Evolutionary conservation across 2,797 vertebrate genomes (phyloP).

Genomic region (Bovichtus variegatus): DNA sequence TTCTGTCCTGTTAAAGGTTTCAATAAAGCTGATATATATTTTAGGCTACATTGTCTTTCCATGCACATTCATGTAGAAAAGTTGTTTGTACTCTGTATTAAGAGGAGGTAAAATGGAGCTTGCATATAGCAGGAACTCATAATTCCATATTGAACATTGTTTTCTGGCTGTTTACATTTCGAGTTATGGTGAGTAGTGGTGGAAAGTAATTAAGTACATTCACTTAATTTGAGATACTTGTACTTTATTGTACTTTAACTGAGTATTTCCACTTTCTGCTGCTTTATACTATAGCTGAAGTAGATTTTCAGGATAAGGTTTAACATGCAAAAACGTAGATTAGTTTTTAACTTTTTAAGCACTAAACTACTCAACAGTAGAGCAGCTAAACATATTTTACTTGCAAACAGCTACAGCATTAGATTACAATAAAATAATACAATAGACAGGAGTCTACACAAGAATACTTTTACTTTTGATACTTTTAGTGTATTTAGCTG

Average conservation of each 20-base stretch:
- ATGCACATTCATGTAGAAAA: neutral
- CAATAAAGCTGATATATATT: constrained; percentile 85
- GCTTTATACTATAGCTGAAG: neutral
- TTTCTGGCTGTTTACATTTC: neutral
- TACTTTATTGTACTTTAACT: neutral
- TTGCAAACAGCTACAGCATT: neutral
- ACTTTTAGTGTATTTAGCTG: neutral
- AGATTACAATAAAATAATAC: neutral
- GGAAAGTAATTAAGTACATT: constrained; percentile 9
- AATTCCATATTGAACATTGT: neutral
- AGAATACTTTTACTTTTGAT: neutral
- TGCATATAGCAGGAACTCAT: neutral
- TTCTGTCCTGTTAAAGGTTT: constrained; percentile 79
- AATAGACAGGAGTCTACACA: neutral
- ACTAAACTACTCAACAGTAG: neutral
- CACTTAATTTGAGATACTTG: neutral
- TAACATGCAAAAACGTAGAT: neutral
- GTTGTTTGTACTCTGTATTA: neutral
- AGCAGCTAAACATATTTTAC: neutral
- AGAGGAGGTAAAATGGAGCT: neutral
- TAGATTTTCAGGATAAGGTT: neutral
- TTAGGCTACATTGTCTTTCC: constrained; percentile 69
- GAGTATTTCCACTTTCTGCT: neutral
- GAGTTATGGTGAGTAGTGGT: neutral
- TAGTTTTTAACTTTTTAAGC: neutral